Evolutionary conservation across 2,888 invertebrate species (phyloP).

Genomic region (Toxonevra muliebris): DNA sequence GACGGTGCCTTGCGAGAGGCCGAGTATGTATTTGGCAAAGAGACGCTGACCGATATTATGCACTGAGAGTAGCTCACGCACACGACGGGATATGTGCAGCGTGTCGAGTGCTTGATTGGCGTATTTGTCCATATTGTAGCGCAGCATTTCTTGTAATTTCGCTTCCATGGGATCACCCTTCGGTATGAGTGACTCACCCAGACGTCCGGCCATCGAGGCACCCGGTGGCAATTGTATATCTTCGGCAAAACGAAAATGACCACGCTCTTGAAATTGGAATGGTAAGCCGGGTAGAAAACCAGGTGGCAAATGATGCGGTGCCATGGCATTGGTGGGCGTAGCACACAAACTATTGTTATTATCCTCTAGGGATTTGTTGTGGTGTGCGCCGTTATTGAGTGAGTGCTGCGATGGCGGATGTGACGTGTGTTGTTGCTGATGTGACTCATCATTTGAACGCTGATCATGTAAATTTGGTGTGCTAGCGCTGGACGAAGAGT

Average conservation of each 20-base stretch:
- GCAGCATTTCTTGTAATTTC: constrained; percentile 88
- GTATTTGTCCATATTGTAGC: constrained; percentile 96
- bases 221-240: constrained; percentile 78
- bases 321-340: constrained; percentile 34
- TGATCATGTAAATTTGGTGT: constrained; percentile 65
- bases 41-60: constrained; percentile 98
- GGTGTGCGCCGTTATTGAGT: constrained; percentile 49
- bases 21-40: constrained; percentile 98
- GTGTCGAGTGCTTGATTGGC: constrained; percentile 94
- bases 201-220: constrained; percentile 82
- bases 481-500: constrained; percentile 65
- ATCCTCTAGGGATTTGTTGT: constrained; percentile 47
- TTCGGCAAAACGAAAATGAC: constrained; percentile 85
- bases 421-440: constrained; percentile 29
- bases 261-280: constrained; percentile 78
- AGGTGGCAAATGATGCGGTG: constrained; percentile 65
- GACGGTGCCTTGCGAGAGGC: constrained; percentile 96
- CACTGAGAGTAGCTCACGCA: constrained; percentile 91
- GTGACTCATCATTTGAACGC: constrained; percentile 48
- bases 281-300: constrained; percentile 68
- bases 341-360: constrained; percentile 57
- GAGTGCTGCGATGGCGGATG: too few species aligned
- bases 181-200: constrained; percentile 90
- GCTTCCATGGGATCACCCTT: constrained; percentile 96
- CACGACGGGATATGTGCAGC: constrained; percentile 90